These are phyloP conservation scores for Aphyosemion australe DNA, from an alignment of 2,113 vertebrate species.

Conservation along the genomic window DNA sequence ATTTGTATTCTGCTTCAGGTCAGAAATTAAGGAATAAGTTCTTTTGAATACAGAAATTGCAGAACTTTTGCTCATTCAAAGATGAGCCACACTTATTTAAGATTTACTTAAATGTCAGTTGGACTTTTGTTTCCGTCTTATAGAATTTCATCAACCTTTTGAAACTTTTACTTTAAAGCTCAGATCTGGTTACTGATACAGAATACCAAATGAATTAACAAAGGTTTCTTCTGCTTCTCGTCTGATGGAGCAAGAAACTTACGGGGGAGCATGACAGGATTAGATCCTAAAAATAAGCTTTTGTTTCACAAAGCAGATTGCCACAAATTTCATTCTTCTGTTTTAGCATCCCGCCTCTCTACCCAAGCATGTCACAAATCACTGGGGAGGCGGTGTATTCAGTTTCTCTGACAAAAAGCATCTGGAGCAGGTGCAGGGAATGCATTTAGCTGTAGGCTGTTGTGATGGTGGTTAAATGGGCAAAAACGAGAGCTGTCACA, in stretches of 20 bases:
- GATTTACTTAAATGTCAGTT: conserved; percentile 10
- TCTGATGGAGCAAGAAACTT: background rate
- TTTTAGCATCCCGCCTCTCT: background rate
- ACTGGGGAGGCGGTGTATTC: background rate
- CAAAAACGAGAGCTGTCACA: conserved; percentile 16
- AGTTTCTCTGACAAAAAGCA: conserved; percentile 2
- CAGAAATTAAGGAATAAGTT: background rate
- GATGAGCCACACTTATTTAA: conserved; percentile 25
- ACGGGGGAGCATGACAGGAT: conserved; percentile 1
- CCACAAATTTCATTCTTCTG: background rate
- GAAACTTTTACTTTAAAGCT: conserved; percentile 1
- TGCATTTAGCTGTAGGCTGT: conserved; percentile 40
- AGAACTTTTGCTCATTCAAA: background rate
- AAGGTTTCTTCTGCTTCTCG: background rate
- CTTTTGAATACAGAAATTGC: background rate
- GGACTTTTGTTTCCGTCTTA: background rate
- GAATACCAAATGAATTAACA: background rate
- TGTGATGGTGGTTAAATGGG: conserved; percentile 29
- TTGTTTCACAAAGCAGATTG: background rate
- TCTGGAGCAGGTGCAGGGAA: conserved; percentile 41
- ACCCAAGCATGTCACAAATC: conserved; percentile 5
- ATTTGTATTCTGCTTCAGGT: background rate
- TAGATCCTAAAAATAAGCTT: conserved; percentile 12
- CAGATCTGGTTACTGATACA: background rate
- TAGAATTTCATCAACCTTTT: background rate